Base-by-base conservation (phyloP, 2,113 vertebrate species). In the Balaenoptera acutorostrata region DNA sequence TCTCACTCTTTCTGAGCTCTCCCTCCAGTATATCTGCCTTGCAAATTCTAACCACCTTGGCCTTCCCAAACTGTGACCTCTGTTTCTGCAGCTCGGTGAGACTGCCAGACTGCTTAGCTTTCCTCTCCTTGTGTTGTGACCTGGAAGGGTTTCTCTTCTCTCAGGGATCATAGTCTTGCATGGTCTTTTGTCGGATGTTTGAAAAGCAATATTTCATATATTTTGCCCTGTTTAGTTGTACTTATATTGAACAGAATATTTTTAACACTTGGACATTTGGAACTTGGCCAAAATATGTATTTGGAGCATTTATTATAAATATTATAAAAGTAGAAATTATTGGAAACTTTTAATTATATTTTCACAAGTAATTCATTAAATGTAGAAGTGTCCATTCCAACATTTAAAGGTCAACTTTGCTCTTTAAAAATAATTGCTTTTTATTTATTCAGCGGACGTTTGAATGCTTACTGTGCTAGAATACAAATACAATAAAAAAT, bases 61-160 rank as follows among this genome's bases (percentile, higher is more conserved):
- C 80, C 29, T 96, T 82, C 29, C 27, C 46, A 61, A 18, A 74
- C 36, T 39, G 33, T 31, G 31, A 63, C 31, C 18, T 72, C 33
- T 52, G 21, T 93, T 17, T 89, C 66, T 44, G 89, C 25, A 46
- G 13, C 36, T 88, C 4, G 13, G 5, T 10, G 29, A n/a, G 68
- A 78, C 52, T 33, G 27, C 66, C 3, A 13, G 21, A 46, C 61
- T 64, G 8, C 23, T 74, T 77, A 63, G n/a, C 33, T 25, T 77
- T 80, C 36, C 27, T 81, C 13, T 75, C 5, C 29, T 55, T 77
- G 2, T 83, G 17, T 61, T n/a, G 25, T 72, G n/a, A 72, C 68
- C 77, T 71, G 66, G 36, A 97, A 86, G 61, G 49, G 31, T 75
- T 96, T 82, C 61, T 77, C 64, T 90, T 95, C 59, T 81, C 55